Percentiles rank a stretch among this genome's conserved stretches.
phyloP scores from a whole-genome alignment of 2,888 invertebrate species.

The Tiphia femorata region DNA sequence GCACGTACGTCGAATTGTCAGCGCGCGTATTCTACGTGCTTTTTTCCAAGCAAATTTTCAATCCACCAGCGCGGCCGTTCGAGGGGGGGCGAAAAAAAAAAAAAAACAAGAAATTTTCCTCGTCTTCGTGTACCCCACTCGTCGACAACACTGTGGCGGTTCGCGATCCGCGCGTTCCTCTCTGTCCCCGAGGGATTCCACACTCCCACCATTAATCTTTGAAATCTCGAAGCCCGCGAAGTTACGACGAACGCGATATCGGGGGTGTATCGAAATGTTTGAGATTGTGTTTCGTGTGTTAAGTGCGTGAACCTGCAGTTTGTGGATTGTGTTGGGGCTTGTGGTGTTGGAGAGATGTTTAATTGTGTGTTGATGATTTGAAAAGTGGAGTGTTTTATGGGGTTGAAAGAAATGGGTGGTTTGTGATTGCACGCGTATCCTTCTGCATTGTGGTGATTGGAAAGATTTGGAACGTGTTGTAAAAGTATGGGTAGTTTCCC shows the following conservation, averaged over 20 bases:
- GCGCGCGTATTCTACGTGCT: slow-evolving; percentile 49
- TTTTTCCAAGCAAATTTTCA: slow-evolving; percentile 50
- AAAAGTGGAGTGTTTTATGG: no score
- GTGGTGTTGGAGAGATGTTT: no score
- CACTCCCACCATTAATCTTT: slow-evolving; percentile 39
- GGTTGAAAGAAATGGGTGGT: no score
- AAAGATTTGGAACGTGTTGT: no score
- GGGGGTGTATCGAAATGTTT: not conserved
- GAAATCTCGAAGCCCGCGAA: slow-evolving; percentile 20
- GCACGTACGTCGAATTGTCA: slow-evolving; percentile 38
- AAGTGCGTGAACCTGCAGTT: no score
- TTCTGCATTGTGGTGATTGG: no score
- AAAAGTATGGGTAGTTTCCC: no score
- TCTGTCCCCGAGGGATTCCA: slow-evolving; percentile 34
- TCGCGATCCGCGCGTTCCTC: slow-evolving; percentile 54
- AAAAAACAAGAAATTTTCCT: slow-evolving; percentile 51
- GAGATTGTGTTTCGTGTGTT: no score
- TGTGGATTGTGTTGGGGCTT: no score
- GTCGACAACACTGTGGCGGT: slow-evolving; percentile 59
- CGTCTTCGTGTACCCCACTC: slow-evolving; percentile 52
- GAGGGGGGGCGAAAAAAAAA: no score
- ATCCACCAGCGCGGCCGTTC: slow-evolving; percentile 32
- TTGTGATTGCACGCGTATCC: no score
- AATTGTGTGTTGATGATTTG: no score
- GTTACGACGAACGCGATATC: slow-evolving; percentile 26